Evolutionary conservation across 2,797 vertebrate genomes (phyloP).

Genomic region (Phylloscopus collybita): DNA sequence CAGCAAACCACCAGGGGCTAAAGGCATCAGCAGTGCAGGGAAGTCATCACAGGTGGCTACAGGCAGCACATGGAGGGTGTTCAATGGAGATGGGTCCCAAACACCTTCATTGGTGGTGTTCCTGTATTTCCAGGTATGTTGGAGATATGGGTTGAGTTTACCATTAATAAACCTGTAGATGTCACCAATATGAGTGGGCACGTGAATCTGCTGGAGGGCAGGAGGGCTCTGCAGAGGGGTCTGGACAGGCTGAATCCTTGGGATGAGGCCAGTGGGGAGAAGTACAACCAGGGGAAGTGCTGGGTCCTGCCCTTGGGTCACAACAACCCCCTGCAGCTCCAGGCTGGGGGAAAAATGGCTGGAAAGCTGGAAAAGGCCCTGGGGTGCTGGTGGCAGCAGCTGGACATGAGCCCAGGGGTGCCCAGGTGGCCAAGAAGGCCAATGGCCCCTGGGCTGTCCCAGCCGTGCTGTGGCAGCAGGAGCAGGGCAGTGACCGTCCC

Average conservation of each 20-base stretch:
- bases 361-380: not conserved
- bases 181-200: not conserved
- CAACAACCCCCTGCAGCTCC: not conserved
- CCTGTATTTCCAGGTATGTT: not conserved
- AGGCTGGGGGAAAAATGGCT: not conserved
- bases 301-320: not conserved
- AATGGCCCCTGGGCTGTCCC: not conserved
- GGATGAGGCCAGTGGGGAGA: not conserved
- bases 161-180: no score
- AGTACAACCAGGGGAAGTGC: not conserved
- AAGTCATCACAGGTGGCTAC: not conserved
- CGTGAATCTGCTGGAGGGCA: not conserved
- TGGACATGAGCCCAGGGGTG: not conserved
- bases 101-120: not conserved
- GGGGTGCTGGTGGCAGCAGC: not conserved
- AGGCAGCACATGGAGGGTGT: not conserved
- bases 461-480: not conserved
- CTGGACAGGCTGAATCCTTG: not conserved
- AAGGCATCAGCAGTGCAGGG: not conserved
- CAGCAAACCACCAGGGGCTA: not conserved
- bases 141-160: fast-evolving
- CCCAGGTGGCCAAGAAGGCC: not conserved
- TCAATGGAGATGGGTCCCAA: not conserved
- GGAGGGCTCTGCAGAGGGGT: not conserved
- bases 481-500: not conserved